phyloP scores from a whole-genome alignment of 2,797 vertebrate genomes.

The Lerista edwardsae region DNA sequence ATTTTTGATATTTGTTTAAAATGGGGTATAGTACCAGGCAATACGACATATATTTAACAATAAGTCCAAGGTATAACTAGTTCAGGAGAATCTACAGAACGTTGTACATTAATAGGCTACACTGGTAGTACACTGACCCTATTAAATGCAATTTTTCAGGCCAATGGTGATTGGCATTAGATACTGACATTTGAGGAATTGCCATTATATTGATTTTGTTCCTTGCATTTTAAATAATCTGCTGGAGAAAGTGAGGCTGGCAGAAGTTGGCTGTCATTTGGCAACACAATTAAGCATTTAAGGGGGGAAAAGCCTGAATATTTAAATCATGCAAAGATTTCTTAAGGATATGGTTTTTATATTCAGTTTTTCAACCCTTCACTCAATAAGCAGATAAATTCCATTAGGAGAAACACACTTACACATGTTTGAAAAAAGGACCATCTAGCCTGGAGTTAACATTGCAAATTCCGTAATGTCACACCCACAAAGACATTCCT shows the following conservation, averaged over 20 bases:
- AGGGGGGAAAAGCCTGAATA: conserved; percentile 43
- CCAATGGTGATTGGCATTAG: conserved; percentile 66
- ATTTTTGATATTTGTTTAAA: conserved; percentile 30
- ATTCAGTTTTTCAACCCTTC: conserved; percentile 57
- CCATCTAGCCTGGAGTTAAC: conserved; percentile 19
- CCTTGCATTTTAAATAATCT: conserved; percentile 55
- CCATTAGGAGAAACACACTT: conserved; percentile 43
- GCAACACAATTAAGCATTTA: conserved; percentile 53
- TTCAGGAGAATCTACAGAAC: conserved; percentile 53
- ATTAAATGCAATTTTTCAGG: conserved; percentile 64
- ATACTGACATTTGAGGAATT: conserved; percentile 56
- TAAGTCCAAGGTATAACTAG: conserved; percentile 45
- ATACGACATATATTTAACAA: conserved; percentile 36
- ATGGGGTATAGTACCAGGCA: conserved; percentile 21
- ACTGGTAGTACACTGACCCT: conserved; percentile 53
- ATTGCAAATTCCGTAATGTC: conserved; percentile 22
- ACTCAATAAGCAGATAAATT: conserved; percentile 40
- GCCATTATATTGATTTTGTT: conserved; percentile 61
- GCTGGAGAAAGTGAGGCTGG: conserved; percentile 45
- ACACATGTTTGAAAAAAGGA: conserved; percentile 20
- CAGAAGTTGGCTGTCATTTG: conserved; percentile 43
- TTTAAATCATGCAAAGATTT: conserved; percentile 41
- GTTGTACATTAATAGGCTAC: conserved; percentile 50
- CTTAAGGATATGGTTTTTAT: conserved; percentile 35
- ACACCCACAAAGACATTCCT: conserved; percentile 10